Base-by-base conservation (phyloP, 2,797 vertebrate genomes). In the Rousettus madagascariensis region DNA sequence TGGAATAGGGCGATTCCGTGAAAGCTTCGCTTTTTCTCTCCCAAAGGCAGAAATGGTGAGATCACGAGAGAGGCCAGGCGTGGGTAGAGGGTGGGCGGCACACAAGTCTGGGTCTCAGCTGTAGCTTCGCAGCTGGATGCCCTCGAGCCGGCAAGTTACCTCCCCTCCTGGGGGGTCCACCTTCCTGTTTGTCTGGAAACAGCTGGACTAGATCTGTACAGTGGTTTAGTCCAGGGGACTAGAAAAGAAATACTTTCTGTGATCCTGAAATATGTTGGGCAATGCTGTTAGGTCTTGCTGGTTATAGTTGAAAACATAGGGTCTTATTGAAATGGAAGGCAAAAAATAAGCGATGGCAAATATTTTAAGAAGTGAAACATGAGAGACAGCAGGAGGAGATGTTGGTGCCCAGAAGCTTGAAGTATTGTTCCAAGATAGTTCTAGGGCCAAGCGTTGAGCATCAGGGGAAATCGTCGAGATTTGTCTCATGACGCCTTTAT, bases 341-440 rank as follows among this genome's bases (percentile, higher is more conserved):
- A 91, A 83, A 69, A 33, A 88, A 75, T 59, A 90, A 94, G 30
- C 30, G 19, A 77, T 79, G 10, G 22, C 49, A 77, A 59, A 85
- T 65, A 49, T 85, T 91, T 86, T 82, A 79, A 91, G 68, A 61
- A 79, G 16, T 87, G 36, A 91, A 87, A 83, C 49, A 61, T 17
- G 38, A 24, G 10, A 30, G 38, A 36, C 83, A 55, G 66, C 53
- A 6, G 71, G 38, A 12, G 69, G 72, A 85, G 12, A 36, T 41
- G n/a, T 57, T 91, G 46, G 22, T 28, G 61, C 55, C 74, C 69
- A 77, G 55, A 95, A 91, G 26, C 49, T 82, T 66, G 19, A 89
- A 12, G 3, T 53, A 61, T 59, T 71, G 68, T 77, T 41, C 8
- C 41, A 68, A 86, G 66, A 15, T 59, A n/a, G 3, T 79, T 89